Evolutionary conservation across 2,797 vertebrate genomes (phyloP).

Genomic region (Cynopterus sphinx): DNA sequence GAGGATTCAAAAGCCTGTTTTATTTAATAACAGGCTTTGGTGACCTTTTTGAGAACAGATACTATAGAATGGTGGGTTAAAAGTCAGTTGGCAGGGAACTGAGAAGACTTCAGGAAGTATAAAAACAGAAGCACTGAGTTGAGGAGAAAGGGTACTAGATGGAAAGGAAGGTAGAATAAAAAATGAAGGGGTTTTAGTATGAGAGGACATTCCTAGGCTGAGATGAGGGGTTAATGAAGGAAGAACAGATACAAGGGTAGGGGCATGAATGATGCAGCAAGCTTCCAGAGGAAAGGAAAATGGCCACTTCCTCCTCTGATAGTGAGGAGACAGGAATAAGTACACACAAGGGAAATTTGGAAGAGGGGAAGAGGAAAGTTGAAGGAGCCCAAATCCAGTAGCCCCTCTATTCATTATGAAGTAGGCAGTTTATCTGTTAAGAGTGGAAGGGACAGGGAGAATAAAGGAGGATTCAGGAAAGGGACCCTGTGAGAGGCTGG

Average conservation of each 20-base stretch:
- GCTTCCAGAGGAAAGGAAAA: neutral
- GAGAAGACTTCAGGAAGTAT: neutral
- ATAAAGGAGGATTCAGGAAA: neutral
- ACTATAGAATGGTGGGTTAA: neutral
- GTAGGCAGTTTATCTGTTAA: neutral
- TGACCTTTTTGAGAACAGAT: neutral
- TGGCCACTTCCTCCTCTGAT: neutral
- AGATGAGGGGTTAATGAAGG: neutral
- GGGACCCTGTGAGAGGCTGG: neutral
- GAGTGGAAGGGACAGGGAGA: neutral
- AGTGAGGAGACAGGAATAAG: neutral
- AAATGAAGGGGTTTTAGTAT: neutral
- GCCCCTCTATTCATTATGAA: neutral
- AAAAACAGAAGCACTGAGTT: neutral
- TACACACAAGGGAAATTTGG: neutral
- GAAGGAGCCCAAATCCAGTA: neutral
- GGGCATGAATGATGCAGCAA: fast-evolving
- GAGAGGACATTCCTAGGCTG: neutral
- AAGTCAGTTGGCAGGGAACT: neutral
- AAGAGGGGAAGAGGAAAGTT: neutral
- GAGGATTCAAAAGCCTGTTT: neutral
- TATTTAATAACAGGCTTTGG: neutral
- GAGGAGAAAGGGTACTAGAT: neutral
- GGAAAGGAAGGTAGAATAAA: neutral
- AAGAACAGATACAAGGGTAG: neutral